Evolutionary conservation across 2,113 vertebrate genomes (phyloP).

Genomic region (Urocitellus parryii): DNA sequence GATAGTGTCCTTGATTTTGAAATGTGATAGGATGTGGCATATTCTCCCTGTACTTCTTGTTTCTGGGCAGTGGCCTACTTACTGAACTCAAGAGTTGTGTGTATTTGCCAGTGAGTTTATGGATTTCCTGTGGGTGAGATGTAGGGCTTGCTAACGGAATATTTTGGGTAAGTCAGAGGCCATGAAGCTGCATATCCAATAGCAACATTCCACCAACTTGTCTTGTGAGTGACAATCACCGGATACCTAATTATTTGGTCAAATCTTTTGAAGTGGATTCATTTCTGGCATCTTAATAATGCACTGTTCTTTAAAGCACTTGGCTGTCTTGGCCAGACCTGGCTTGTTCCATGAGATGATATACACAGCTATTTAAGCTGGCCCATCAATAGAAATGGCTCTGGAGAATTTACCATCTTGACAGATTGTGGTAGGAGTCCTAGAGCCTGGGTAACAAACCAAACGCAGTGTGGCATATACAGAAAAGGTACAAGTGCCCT

Average conservation of each 20-base stretch:
- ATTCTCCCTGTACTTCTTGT: background rate
- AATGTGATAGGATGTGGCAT: background rate
- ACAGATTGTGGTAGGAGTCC: background rate
- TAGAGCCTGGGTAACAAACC: background rate
- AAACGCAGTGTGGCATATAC: background rate
- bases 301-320: background rate
- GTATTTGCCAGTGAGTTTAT: background rate
- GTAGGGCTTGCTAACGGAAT: background rate
- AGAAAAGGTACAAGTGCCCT: background rate
- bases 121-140: background rate
- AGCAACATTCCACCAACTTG: background rate
- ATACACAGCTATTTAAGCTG: background rate
- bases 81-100: background rate
- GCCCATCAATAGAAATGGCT: background rate
- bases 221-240: background rate
- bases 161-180: background rate
- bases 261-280: background rate
- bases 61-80: background rate
- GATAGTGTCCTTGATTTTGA: slow-evolving; percentile 45
- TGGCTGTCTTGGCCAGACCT: background rate
- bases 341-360: background rate
- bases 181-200: background rate
- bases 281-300: background rate
- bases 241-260: background rate
- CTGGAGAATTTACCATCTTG: background rate